Percentiles rank a stretch among this genome's conserved stretches.
Conservation (phyloP, 2,888 invertebrate species). For the Portevinia maculata region DNA sequence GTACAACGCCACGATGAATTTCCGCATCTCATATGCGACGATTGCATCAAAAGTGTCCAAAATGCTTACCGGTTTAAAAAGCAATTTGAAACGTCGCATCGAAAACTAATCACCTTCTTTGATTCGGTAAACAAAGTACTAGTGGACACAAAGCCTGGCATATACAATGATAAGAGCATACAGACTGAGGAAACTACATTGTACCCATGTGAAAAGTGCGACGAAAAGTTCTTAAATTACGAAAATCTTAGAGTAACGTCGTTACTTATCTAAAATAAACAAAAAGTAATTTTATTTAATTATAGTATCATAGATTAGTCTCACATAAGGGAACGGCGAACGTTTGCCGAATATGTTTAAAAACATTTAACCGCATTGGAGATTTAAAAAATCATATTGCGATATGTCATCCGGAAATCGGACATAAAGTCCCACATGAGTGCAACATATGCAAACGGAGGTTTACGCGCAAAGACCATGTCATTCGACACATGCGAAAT, state of each 20-base stretch:
- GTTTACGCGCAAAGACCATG: constrained; percentile 83
- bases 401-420: constrained; percentile 76
- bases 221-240: constrained; percentile 78
- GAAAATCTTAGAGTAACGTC: constrained; percentile 75
- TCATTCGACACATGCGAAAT: constrained; percentile 83
- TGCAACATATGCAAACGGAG: constrained; percentile 83
- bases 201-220: constrained; percentile 80
- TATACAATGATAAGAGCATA: constrained; percentile 74
- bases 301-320: constrained; percentile 76
- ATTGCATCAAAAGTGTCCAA: constrained; percentile 79
- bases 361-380: constrained; percentile 82
- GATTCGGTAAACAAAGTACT: constrained; percentile 65
- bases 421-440: constrained; percentile 55
- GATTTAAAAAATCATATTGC: constrained; percentile 83
- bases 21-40: constrained; percentile 80
- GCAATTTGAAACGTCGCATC: constrained; percentile 80
- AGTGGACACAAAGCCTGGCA: constrained; percentile 54
- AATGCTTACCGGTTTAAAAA: constrained; percentile 80
- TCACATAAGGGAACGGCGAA: constrained; percentile 75
- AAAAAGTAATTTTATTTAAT: neutral
- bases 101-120: constrained; percentile 77
- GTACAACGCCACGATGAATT: constrained; percentile 82
- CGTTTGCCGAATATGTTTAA: constrained; percentile 82
- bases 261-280: neutral
- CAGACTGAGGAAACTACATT: constrained; percentile 80